A percentile compares a stretch with the other conserved stretches of the same genome.
Conservation (phyloP, 2,888 invertebrate species). For the Abrostola triplasia region DNA sequence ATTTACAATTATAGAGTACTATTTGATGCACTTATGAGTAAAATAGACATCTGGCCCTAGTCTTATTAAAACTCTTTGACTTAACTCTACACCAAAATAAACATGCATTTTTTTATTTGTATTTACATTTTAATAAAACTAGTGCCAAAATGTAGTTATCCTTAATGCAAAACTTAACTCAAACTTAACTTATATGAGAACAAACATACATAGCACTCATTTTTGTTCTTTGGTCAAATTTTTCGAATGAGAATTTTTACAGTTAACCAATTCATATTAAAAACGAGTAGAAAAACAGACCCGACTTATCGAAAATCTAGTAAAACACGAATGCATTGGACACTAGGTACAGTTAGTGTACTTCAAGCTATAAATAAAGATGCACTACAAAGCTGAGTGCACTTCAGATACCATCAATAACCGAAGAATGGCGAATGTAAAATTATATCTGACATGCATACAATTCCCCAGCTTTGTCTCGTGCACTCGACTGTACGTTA, state of each 20-base stretch:
- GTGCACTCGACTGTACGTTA: conserved; percentile 41
- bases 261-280: conserved; percentile 42
- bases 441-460: conserved; percentile 35
- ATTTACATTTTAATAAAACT: conserved; percentile 37
- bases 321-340: conserved; percentile 21
- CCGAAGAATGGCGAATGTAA: conserved; percentile 30
- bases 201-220: conserved; percentile 61
- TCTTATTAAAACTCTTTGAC: conserved; percentile 32
- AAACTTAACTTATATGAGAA: conserved; percentile 58
- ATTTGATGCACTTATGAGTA: conserved; percentile 41
- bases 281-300: conserved; percentile 25
- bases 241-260: conserved; percentile 59
- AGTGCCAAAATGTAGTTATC: conserved; percentile 14
- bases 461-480: conserved; percentile 32
- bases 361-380: conserved; percentile 20
- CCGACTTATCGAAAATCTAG: conserved; percentile 9
- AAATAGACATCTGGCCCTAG: conserved; percentile 29
- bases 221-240: conserved; percentile 77
- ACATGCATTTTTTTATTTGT: background rate
- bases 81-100: background rate
- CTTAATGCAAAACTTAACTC: conserved; percentile 45
- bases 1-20: conserved; percentile 55
- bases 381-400: conserved; percentile 41
- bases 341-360: conserved; percentile 33
- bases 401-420: conserved; percentile 44